Percentiles rank a stretch among this genome's conserved stretches.
Evolutionary conservation across 2,797 vertebrate species (phyloP).

Genomic region (Heterohyrax brucei): DNA sequence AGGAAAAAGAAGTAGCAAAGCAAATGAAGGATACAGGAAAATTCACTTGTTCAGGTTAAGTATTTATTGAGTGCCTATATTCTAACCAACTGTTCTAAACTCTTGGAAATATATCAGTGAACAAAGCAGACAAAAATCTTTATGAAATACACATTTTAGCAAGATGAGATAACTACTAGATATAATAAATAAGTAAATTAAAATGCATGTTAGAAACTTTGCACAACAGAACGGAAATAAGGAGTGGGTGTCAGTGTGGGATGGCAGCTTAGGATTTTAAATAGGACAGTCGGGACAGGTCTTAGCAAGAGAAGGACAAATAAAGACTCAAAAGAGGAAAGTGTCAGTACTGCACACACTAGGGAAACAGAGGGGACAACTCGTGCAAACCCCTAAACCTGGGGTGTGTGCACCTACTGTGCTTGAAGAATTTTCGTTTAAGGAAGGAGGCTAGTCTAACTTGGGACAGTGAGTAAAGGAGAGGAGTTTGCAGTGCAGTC

Average conservation of each 20-base stretch:
- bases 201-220: not conserved
- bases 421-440: not conserved
- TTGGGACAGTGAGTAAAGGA: not conserved
- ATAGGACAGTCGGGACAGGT: not conserved
- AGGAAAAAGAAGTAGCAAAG: conserved; percentile 59
- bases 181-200: conserved; percentile 30
- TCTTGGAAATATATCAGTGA: conserved; percentile 47
- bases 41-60: conserved; percentile 56
- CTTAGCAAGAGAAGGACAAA: conserved; percentile 30
- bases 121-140: not conserved
- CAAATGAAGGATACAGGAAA: conserved; percentile 63
- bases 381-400: not conserved
- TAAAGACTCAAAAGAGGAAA: not conserved
- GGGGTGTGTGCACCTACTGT: not conserved
- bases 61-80: conserved; percentile 18
- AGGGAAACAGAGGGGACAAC: not conserved
- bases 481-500: not conserved
- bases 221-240: not conserved
- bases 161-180: conserved; percentile 2
- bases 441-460: not conserved
- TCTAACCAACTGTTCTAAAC: conserved; percentile 13
- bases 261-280: not conserved
- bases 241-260: not conserved
- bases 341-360: not conserved
- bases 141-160: conserved; percentile 3